Conservation (phyloP, 2,888 invertebrate genomes). For the Rhingia rostrata region DNA sequence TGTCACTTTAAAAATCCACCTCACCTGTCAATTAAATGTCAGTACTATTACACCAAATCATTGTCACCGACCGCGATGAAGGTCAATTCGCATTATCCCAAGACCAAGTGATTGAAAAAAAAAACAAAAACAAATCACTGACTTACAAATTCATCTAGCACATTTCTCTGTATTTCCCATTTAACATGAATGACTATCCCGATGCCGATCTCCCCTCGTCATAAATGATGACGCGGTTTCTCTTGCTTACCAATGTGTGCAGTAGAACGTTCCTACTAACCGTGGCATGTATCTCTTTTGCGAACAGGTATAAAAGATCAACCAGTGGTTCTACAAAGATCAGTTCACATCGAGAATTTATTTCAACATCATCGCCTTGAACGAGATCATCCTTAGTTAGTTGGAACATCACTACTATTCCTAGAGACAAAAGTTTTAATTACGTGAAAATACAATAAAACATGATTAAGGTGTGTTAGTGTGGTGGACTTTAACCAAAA, state of each 20-base stretch:
- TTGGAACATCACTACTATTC: neutral
- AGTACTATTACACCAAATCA: conserved; percentile 23
- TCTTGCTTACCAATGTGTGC: conserved; percentile 6
- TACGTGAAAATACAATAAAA: conserved; percentile 11
- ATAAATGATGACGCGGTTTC: conserved; percentile 33
- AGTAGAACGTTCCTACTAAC: conserved; percentile 34
- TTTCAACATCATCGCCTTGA: conserved; percentile 45
- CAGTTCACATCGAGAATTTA: conserved; percentile 63
- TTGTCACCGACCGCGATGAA: conserved; percentile 32
- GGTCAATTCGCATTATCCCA: conserved; percentile 35
- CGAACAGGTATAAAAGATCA: conserved; percentile 58
- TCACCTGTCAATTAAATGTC: conserved; percentile 1
- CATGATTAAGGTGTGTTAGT: conserved; percentile 62
- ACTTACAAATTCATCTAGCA: conserved; percentile 51
- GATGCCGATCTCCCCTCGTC: neutral
- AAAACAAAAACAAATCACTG: neutral
- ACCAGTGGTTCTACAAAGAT: conserved; percentile 23
- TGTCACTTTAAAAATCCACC: neutral
- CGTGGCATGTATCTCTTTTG: conserved; percentile 45
- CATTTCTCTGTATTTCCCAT: conserved; percentile 56
- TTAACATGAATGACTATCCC: conserved; percentile 31
- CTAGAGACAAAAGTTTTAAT: conserved; percentile 36
- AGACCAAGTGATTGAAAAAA: conserved; percentile 4
- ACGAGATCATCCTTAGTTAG: conserved; percentile 23
- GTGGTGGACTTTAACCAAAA: neutral